Evolutionary conservation across 1,140 invertebrate species (phyloP).

Genomic region (Sarcophaga peregrina): DNA sequence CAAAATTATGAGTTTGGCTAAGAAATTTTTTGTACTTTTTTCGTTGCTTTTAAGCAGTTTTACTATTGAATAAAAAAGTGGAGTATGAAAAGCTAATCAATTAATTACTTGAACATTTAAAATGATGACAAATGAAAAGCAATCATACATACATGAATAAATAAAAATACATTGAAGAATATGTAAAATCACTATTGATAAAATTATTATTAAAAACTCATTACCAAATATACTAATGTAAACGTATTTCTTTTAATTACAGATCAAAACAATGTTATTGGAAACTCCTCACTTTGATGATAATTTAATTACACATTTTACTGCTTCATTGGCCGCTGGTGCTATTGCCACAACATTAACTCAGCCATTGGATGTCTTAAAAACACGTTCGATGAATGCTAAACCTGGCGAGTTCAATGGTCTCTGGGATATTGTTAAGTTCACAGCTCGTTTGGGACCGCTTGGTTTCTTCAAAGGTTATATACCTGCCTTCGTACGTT

Average conservation of each 20-base stretch:
- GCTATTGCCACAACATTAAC: slow-evolving; percentile 95
- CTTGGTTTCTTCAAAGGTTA: slow-evolving; percentile 98
- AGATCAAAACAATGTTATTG: slow-evolving; percentile 54
- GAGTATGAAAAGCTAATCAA: too few species aligned
- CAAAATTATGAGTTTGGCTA: too few species aligned
- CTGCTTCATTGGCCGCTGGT: slow-evolving; percentile 72
- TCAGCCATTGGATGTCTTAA: slow-evolving; percentile 97
- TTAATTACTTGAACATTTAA: too few species aligned
- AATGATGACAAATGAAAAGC: too few species aligned
- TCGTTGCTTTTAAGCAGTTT: too few species aligned
- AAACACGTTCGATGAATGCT: slow-evolving; percentile 98
- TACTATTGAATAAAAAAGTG: too few species aligned
- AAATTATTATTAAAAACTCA: too few species aligned
- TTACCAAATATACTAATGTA: too few species aligned
- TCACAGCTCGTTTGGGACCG: slow-evolving; percentile 91
- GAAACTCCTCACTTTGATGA: slow-evolving; percentile 57
- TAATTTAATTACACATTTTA: slow-evolving; percentile 60
- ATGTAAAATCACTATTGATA: too few species aligned
- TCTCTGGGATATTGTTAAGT: slow-evolving; percentile 80
- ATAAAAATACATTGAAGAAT: too few species aligned
- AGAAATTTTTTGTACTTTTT: too few species aligned
- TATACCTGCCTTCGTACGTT: slow-evolving; percentile 94
- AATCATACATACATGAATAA: too few species aligned
- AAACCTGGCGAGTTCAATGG: slow-evolving; percentile 90
- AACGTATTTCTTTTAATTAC: not conserved